A percentile compares a stretch with the other conserved stretches of the same genome.
Evolutionary conservation across 2,797 vertebrate genomes (phyloP).

Genomic region (Parauchenoglanis ngamensis): DNA sequence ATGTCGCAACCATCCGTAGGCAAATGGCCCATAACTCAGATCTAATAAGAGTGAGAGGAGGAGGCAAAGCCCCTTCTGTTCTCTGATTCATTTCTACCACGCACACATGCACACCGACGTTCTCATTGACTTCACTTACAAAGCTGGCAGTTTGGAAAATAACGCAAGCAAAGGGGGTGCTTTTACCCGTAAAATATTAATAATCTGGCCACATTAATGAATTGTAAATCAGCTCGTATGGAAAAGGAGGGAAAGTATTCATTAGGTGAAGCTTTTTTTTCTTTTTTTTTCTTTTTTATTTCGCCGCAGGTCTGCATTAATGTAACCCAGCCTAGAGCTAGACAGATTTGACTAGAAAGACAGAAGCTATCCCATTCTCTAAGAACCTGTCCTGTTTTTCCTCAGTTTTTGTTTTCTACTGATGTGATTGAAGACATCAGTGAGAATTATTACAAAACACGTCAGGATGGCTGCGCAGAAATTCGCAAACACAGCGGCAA

Average conservation of each 20-base stretch:
- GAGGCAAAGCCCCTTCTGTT: conserved; percentile 66
- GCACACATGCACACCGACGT: conserved; percentile 63
- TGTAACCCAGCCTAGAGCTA: not conserved
- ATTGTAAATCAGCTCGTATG: conserved; percentile 18
- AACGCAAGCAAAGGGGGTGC: conserved; percentile 29
- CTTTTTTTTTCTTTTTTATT: not conserved
- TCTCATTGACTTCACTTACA: conserved; percentile 22
- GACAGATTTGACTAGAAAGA: not conserved
- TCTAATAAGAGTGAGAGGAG: conserved; percentile 72
- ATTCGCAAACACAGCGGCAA: not conserved
- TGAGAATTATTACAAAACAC: conserved; percentile 6
- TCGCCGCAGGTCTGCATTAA: not conserved
- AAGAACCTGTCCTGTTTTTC: not conserved
- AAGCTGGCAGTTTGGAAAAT: conserved; percentile 30
- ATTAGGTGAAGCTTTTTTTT: not conserved
- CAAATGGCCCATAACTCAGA: conserved; percentile 69
- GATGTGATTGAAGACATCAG: conserved; percentile 5
- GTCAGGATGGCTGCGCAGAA: conserved; percentile 8
- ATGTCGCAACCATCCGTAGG: conserved; percentile 64
- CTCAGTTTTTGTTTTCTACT: not conserved
- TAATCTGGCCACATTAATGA: conserved; percentile 42
- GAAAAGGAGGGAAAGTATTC: not conserved
- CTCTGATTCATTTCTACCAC: conserved; percentile 72
- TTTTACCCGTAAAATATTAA: conserved; percentile 47
- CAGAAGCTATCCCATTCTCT: not conserved